phyloP scores from a whole-genome alignment of 2,888 invertebrate genomes.

The Megastigmus dorsalis region DNA sequence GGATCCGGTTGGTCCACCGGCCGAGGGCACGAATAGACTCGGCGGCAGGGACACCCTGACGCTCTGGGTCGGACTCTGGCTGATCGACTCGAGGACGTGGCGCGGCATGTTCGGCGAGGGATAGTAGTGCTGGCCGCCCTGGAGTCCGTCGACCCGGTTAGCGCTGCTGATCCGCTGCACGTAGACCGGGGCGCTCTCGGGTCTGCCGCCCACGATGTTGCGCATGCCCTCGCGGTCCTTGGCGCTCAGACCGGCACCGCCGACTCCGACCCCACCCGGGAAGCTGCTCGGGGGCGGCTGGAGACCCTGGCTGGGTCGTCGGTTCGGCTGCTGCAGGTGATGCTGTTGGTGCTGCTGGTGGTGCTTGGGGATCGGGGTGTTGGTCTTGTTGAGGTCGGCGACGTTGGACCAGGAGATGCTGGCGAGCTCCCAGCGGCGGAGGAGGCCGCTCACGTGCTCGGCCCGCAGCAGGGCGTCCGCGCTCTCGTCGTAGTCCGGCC shows the following conservation, averaged over 20 bases:
- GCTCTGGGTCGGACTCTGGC: slow-evolving; percentile 71
- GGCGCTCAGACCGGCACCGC: slow-evolving; percentile 60
- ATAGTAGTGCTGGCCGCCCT: slow-evolving; percentile 61
- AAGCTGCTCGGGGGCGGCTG: slow-evolving; percentile 53
- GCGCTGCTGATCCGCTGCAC: slow-evolving; percentile 60
- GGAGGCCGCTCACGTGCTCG: slow-evolving; percentile 80
- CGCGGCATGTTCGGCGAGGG: slow-evolving; percentile 70
- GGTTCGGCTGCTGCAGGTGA: not conserved
- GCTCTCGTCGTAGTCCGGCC: slow-evolving; percentile 87
- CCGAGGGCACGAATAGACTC: too few relatives aligned
- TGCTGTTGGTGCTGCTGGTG: slow-evolving; percentile 4
- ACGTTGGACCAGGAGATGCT: slow-evolving; percentile 76
- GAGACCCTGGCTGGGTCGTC: slow-evolving; percentile 28
- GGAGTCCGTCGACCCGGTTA: slow-evolving; percentile 69
- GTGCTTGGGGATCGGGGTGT: slow-evolving; percentile 57
- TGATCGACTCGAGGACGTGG: slow-evolving; percentile 70
- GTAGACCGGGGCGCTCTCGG: slow-evolving; percentile 70
- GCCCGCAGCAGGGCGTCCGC: slow-evolving; percentile 82
- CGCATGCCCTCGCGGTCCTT: slow-evolving; percentile 71
- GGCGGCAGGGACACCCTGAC: slow-evolving; percentile 62
- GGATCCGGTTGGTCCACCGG: too few relatives aligned
- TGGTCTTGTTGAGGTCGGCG: slow-evolving; percentile 57
- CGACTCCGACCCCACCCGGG: too few relatives aligned
- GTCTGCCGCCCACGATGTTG: slow-evolving; percentile 70
- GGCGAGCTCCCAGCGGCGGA: slow-evolving; percentile 86